Evolutionary conservation across 2,797 vertebrate species (phyloP).

Genomic region (Acrossocheilus fasciatus): DNA sequence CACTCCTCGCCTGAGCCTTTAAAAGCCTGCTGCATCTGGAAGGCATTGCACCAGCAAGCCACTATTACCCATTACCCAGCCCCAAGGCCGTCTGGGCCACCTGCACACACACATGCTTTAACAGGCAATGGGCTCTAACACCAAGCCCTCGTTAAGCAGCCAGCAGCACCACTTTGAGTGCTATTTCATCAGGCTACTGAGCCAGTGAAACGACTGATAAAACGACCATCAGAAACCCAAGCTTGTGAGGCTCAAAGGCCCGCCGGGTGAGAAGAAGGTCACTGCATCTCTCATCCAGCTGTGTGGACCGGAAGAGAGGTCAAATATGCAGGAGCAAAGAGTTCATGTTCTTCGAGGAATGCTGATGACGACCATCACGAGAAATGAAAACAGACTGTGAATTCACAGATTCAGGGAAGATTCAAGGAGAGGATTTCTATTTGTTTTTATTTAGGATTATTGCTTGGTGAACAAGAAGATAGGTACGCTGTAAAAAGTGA

Average conservation of each 20-base stretch:
- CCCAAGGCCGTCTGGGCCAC: constrained; percentile 26
- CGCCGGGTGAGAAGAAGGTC: constrained; percentile 60
- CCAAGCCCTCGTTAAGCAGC: constrained; percentile 55
- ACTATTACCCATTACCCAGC: constrained; percentile 43
- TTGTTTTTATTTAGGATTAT: neutral
- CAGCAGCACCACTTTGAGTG: constrained; percentile 58
- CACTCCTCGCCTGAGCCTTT: constrained; percentile 43
- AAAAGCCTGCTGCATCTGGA: constrained; percentile 64
- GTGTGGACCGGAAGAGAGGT: constrained; percentile 46
- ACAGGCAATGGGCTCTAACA: constrained; percentile 21
- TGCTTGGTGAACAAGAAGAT: neutral
- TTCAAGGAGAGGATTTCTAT: constrained; percentile 50
- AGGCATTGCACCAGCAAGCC: constrained; percentile 53
- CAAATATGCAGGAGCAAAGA: constrained; percentile 32
- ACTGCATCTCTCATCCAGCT: constrained; percentile 58
- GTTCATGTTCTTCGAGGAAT: constrained; percentile 7
- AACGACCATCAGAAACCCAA: constrained; percentile 61
- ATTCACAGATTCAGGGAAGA: constrained; percentile 49
- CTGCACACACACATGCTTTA: constrained; percentile 48
- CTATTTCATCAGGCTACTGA: constrained; percentile 65
- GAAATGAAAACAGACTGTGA: constrained; percentile 26
- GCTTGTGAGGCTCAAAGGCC: constrained; percentile 48
- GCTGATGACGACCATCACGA: neutral
- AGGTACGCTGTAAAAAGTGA: too few species aligned
- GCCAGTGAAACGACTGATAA: constrained; percentile 48